Evolutionary conservation across 2,888 invertebrate species (phyloP), one percentile per base, ranked within the genome.

Genomic region (Cephus pygmeus): DNA sequence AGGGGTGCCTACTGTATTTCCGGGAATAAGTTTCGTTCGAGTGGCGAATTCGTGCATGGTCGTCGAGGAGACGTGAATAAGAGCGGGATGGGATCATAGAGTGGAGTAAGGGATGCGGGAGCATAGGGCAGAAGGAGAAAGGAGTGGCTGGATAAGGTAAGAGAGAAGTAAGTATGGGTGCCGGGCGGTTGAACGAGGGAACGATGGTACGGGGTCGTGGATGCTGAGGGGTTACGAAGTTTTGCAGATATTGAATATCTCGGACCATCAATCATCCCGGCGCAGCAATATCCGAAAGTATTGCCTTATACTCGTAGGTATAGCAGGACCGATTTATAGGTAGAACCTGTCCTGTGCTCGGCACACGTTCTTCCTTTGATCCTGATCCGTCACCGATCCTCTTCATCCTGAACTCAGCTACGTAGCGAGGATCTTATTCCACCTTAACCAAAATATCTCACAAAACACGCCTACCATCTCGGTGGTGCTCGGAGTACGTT

Each of bases 191-290:
- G 33, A 34, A 71, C 71, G 71, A 23, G 4, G 11, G 31, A 71
- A 71, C 71, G 33, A 71, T 31, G 31, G 71, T 31, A 71, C 31
- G 33, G 71, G 71, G 71, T 71, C 31, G n/a, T 12, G 34, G 74
- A 79, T 78, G 82, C 83, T 82, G 80, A 69, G 79, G 77, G 77
- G 79, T 75, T 77, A 77, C 81, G 77, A 89, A 89, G 84, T 90
- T 89, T 87, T 83, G 86, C 87, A 90, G 89, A 90, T 89, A 90
- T 90, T 89, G 88, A 90, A 90, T 90, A 90, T 90, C 90, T 88
- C 85, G 87, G 87, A 87, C 88, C 89, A 90, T 90, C 90, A 90
- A 90, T 90, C 90, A 90, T 85, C 82, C 81, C 78, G 82, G 82
- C 83, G 84, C 82, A 83, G 85, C 90, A 90, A 90, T 90, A 90